Conservation (phyloP, 2,113 vertebrate genomes). For the Spheniscus mendiculus region DNA sequence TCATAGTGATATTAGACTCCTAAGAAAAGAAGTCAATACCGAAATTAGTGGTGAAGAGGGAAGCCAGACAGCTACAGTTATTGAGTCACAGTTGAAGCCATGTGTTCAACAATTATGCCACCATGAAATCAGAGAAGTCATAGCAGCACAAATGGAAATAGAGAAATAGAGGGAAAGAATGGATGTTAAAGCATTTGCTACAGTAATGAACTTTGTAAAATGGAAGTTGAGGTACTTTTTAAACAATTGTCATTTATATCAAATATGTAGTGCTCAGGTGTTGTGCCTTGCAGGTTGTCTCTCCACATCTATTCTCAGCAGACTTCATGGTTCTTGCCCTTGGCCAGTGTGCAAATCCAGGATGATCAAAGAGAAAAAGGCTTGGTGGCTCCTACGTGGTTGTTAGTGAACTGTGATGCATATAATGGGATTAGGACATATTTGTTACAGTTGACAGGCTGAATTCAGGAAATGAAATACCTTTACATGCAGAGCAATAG, state of each 20-base stretch:
- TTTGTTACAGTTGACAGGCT: constrained; percentile 47
- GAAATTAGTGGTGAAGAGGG: not conserved
- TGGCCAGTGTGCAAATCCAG: constrained; percentile 27
- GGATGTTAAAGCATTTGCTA: not conserved
- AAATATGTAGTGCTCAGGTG: not conserved
- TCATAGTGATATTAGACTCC: not conserved
- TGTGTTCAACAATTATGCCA: not conserved
- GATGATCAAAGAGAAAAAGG: constrained; percentile 50
- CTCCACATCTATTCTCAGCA: not conserved
- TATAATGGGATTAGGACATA: constrained; percentile 56
- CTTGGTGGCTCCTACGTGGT: not conserved
- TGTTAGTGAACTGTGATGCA: constrained; percentile 37
- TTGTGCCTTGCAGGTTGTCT: constrained; percentile 22
- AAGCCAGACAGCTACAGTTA: constrained; percentile 2
- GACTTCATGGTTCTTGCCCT: constrained; percentile 30
- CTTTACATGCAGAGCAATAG: not conserved
- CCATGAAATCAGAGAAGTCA: not conserved
- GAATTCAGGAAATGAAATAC: constrained; percentile 53
- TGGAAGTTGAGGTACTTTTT: not conserved
- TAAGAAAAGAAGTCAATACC: constrained; percentile 1
- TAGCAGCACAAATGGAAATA: not conserved
- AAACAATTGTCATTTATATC: not conserved
- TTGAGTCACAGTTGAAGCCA: not conserved
- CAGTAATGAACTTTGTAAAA: not conserved
- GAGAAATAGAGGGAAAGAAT: not conserved